Base-by-base conservation (phyloP, 1,140 invertebrate species). In the Drosophila malerkotliana region DNA sequence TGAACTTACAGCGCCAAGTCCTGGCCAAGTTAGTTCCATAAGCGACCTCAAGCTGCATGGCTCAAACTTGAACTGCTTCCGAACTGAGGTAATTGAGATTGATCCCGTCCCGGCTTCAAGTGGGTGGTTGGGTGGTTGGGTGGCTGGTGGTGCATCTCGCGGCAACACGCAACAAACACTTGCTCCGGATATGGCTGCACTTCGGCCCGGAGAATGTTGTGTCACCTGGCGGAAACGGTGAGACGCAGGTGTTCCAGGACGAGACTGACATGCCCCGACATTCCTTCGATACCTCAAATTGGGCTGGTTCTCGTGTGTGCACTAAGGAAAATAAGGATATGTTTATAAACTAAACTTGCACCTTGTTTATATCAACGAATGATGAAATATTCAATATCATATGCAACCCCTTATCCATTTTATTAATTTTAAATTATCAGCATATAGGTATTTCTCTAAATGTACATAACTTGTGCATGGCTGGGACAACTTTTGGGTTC, bases 401-500 rank as follows among this genome's bases (percentile, higher is more conserved):
- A 28, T 28, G 26, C 26, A 34, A 9, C 32, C 32, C 34, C 4
- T 37, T 37, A 5, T n/a, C 12, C 34, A 12, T 37, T 12, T 37
- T 4, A n/a, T n/a, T 37, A 12, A 2, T 12, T 37, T 3, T 4
- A 9, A 10, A 9, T 34, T 9, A 34, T 34, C 10, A 10, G 8
- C 32, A 10, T 3, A 18, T 18, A 18, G 15, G 3, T 37, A 12
- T 37, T 37, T 37, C 34, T 12, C 34, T 10, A 4, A 34, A 9
- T 37, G 34, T 37, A 37, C 34, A 37, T 37, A 37, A 37, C 34
- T 37, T 24, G 45, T 67, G 59, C 67, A 71, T 69, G 34, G 30
- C 67, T 69, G 44, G 67, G 26, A 71, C 47, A 71, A 69, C 52
- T 71, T 71, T 69, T 49, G 67, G 67, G 52, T 71, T 69, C 67